phyloP scores from a whole-genome alignment of 2,888 invertebrate genomes.

The Leistus spinibarbis region DNA sequence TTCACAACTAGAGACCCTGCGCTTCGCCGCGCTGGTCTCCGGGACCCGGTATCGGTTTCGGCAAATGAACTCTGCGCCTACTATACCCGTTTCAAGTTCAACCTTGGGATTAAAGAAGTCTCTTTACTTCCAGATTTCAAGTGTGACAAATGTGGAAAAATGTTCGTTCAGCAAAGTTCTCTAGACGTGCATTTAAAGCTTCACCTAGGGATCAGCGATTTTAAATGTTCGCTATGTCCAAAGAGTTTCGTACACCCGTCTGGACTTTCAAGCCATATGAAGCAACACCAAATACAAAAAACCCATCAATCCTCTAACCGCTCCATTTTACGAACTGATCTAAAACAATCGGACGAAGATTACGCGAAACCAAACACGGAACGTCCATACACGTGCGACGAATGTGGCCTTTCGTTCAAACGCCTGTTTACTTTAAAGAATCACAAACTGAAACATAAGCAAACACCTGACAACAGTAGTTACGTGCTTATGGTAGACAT shows the following conservation, averaged over 20 bases:
- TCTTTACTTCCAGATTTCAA: conserved; percentile 7
- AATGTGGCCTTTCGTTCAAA: conserved; percentile 56
- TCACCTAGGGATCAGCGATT: conserved; percentile 24
- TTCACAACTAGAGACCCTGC: too few relatives aligned
- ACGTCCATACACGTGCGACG: conserved; percentile 56
- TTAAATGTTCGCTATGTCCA: conserved; percentile 25
- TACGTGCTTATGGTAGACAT: conserved; percentile 38
- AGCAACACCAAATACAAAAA: conserved; percentile 11
- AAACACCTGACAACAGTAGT: conserved; percentile 41
- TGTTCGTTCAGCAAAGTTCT: conserved; percentile 17
- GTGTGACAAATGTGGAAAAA: conserved; percentile 34
- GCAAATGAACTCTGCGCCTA: too few relatives aligned
- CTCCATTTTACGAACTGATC: not conserved
- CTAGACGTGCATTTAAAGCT: conserved; percentile 27
- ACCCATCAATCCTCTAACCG: not conserved
- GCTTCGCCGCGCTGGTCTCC: too few relatives aligned
- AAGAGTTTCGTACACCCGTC: conserved; percentile 21
- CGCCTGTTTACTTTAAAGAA: conserved; percentile 57
- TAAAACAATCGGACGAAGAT: not conserved
- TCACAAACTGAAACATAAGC: conserved; percentile 55
- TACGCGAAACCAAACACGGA: conserved; percentile 53
- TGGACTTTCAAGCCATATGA: conserved; percentile 14
- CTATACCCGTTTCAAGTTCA: too few relatives aligned
- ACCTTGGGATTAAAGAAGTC: not conserved
- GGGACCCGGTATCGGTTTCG: too few relatives aligned